Conservation (phyloP, 2,113 vertebrate species). For the Opisthocomus hoazin region DNA sequence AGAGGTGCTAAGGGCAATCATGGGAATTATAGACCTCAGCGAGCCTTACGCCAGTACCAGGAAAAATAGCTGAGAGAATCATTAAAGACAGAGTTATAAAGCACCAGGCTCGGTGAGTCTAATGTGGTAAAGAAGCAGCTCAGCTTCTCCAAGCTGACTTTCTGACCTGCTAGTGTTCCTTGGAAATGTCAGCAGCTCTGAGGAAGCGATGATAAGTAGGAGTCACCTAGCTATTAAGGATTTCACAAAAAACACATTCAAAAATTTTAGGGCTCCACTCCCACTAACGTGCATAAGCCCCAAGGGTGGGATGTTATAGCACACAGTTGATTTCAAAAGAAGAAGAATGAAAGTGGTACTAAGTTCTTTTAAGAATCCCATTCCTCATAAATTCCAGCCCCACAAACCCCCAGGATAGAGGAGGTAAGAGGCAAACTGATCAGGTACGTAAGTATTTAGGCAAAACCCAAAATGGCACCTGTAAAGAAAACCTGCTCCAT, state of each 20-base stretch:
- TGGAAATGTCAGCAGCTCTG: constrained; percentile 20
- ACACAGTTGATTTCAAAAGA: background rate
- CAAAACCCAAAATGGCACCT: background rate
- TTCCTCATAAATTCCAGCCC: background rate
- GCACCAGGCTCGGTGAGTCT: background rate
- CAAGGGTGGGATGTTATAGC: background rate
- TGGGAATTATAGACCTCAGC: constrained; percentile 59
- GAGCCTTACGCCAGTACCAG: constrained; percentile 43
- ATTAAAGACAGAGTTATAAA: constrained; percentile 64
- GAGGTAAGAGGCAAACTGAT: background rate
- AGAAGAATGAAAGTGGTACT: background rate
- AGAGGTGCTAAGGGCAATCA: constrained; percentile 65
- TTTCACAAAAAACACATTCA: background rate
- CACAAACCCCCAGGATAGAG: background rate
- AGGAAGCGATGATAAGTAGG: background rate
- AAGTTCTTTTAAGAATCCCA: background rate
- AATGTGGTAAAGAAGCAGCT: constrained; percentile 19
- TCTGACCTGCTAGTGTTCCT: constrained; percentile 27
- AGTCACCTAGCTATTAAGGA: background rate
- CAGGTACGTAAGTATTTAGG: background rate
- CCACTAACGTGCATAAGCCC: background rate
- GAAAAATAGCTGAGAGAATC: constrained; percentile 59
- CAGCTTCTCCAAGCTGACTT: constrained; percentile 28
- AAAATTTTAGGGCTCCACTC: background rate
- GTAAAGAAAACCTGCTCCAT: background rate